Conservation (phyloP, 2,888 invertebrate genomes). For the Ceramica pisi region DNA sequence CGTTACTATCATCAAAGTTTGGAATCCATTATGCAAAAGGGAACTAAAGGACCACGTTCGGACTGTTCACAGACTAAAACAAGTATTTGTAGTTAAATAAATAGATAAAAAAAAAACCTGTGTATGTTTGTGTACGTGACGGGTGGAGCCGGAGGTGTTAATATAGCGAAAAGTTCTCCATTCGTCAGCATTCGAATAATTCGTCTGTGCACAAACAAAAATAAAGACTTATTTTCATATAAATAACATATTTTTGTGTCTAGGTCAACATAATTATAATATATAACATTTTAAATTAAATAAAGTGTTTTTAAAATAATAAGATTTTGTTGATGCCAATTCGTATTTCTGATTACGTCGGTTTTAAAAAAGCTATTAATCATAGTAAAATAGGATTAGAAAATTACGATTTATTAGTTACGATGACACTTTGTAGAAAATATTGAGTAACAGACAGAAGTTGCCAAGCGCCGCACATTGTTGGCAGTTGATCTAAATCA, state of each 20-base stretch:
- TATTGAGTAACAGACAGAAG: conserved; percentile 35
- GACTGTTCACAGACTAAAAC: conserved; percentile 45
- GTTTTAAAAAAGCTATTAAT: background rate
- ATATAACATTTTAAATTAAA: conserved; percentile 35
- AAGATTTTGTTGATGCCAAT: background rate
- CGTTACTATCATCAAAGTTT: conserved; percentile 1
- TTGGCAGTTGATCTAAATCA: conserved; percentile 44
- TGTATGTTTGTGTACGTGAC: conserved; percentile 74
- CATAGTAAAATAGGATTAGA: background rate
- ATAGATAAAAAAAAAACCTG: conserved; percentile 76
- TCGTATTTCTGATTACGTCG: background rate
- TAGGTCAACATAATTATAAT: conserved; percentile 14
- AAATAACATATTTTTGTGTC: conserved; percentile 4
- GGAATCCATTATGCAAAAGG: conserved; percentile 9
- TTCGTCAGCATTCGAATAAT: conserved; percentile 86
- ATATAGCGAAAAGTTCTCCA: conserved; percentile 73
- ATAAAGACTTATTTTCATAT: conserved; percentile 59
- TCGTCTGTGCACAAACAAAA: conserved; percentile 86
- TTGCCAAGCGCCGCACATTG: conserved; percentile 40
- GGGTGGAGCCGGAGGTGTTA: conserved; percentile 79
- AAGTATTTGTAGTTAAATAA: conserved; percentile 27
- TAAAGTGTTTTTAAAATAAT: background rate
- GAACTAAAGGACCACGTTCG: conserved; percentile 2
- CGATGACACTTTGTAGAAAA: conserved; percentile 44
- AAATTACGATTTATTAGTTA: conserved; percentile 19